These are phyloP conservation scores for Micromys minutus DNA, from an alignment of 2,113 vertebrate genomes.

Conservation along the genomic window DNA sequence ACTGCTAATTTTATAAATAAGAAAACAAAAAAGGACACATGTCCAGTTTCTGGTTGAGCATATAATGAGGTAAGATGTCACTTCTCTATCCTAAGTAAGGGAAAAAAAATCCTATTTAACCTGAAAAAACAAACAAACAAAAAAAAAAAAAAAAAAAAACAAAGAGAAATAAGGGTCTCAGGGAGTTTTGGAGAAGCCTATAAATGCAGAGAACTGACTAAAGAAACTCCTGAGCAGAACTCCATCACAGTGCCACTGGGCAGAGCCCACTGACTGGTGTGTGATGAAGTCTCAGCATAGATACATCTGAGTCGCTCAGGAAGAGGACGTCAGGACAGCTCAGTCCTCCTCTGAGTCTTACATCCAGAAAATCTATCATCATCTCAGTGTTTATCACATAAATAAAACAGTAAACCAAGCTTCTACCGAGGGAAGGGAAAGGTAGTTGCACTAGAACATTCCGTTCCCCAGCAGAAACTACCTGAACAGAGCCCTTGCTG, in stretches of 20 bases:
- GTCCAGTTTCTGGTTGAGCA: not conserved
- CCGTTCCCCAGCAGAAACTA: not conserved
- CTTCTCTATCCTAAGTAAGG: not conserved
- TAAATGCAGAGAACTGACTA: not conserved
- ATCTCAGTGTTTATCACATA: not conserved
- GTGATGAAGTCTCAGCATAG: not conserved
- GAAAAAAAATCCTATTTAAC: not conserved
- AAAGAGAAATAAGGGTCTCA: not conserved
- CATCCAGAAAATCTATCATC: not conserved
- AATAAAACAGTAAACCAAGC: no score
- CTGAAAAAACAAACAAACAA: not conserved
- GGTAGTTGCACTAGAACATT: not conserved
- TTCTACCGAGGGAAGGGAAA: not conserved
- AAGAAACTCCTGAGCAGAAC: not conserved
- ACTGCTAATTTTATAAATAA: not conserved
- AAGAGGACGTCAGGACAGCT: not conserved
- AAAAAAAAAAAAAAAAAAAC: not conserved
- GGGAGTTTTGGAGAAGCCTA: not conserved
- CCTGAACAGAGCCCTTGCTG: not conserved
- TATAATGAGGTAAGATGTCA: not conserved
- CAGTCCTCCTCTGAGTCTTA: not conserved
- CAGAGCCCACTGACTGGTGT: not conserved
- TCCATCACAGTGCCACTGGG: not conserved
- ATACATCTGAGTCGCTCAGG: not conserved
- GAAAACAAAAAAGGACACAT: not conserved